phyloP scores from a whole-genome alignment of 1,140 invertebrate species.

The Agrilus planipennis region DNA sequence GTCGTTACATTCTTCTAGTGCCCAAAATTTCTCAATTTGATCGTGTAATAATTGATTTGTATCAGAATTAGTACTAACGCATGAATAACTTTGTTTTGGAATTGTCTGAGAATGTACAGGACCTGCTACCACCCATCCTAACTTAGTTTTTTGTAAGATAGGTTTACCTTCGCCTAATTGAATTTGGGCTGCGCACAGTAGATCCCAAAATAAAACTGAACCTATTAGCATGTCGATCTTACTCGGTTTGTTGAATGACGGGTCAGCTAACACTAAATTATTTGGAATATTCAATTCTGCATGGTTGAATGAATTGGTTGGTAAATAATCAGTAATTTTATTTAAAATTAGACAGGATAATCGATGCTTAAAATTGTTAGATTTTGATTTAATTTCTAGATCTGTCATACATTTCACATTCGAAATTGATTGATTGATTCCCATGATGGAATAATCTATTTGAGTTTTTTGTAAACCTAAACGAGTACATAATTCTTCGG shows the following conservation, averaged over 20 bases:
- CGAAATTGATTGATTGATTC: conserved; percentile 1
- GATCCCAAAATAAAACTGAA: conserved; percentile 20
- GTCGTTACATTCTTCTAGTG: not conserved
- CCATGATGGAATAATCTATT: not conserved
- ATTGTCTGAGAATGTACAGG: not conserved
- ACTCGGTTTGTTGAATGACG: conserved; percentile 15
- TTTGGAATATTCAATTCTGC: conserved; percentile 7
- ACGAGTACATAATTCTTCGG: not conserved
- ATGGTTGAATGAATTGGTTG: not conserved
- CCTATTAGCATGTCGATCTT: conserved; percentile 24
- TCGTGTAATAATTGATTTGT: not conserved
- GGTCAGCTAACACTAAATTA: conserved; percentile 18
- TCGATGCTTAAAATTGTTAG: conserved; percentile 1
- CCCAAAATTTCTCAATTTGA: not conserved
- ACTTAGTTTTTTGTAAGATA: conserved; percentile 16
- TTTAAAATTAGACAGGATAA: conserved; percentile 3
- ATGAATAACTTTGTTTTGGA: conserved; percentile 1
- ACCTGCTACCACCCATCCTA: conserved; percentile 19
- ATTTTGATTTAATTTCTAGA: not conserved
- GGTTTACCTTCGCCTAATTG: conserved; percentile 5
- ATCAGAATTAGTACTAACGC: not conserved
- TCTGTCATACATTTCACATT: conserved; percentile 1
- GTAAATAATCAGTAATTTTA: conserved; percentile 7
- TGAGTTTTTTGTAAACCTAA: not conserved
- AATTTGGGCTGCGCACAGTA: conserved; percentile 12